Evolutionary conservation across 2,113 vertebrate species (phyloP).

Genomic region (Micromys minutus): DNA sequence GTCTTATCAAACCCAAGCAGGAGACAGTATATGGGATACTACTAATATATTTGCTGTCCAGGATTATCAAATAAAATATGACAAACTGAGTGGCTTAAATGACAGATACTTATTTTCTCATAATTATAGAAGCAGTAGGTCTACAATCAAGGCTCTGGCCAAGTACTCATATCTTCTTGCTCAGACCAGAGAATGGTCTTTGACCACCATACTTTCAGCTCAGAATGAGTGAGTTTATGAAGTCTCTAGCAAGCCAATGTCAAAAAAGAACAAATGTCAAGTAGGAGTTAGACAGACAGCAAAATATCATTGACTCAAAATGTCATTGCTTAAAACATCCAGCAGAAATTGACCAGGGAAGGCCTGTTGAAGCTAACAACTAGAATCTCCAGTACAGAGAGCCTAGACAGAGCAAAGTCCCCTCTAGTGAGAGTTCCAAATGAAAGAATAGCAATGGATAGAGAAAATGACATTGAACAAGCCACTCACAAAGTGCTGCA

Average conservation of each 20-base stretch:
- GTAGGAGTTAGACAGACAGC: background rate
- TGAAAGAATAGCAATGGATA: background rate
- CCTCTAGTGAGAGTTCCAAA: background rate
- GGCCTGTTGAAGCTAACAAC: background rate
- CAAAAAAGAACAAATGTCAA: background rate
- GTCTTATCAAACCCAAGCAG: background rate
- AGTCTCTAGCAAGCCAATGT: background rate
- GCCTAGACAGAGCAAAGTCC: background rate
- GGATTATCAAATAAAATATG: background rate
- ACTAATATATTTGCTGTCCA: background rate
- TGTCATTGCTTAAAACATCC: background rate
- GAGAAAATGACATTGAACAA: background rate
- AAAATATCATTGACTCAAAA: background rate
- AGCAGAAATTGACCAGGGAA: background rate
- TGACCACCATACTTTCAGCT: background rate
- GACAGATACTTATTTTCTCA: background rate
- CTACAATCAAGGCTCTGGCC: background rate
- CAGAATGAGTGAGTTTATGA: background rate
- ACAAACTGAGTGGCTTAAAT: background rate
- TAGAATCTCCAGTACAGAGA: background rate
- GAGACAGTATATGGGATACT: background rate
- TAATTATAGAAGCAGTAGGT: background rate
- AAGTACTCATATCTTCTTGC: background rate
- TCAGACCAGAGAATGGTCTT: background rate
- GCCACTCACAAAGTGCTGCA: too few relatives aligned